These are phyloP conservation scores for Hipparchia sbordonii DNA, from an alignment of 2,888 invertebrate species.

Conservation along the genomic window DNA sequence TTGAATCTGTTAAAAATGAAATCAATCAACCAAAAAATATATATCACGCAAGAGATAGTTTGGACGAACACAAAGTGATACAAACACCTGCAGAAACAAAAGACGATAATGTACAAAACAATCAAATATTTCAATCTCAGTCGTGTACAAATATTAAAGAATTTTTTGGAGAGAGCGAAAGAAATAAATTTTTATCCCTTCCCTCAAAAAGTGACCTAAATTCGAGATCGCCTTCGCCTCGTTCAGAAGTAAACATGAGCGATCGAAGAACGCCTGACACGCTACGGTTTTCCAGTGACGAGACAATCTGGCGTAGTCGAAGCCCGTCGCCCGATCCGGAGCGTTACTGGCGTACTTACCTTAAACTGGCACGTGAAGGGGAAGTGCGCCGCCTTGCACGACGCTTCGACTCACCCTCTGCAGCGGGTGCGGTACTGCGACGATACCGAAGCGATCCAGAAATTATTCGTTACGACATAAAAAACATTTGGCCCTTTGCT, in stretches of 20 bases:
- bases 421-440: conserved; percentile 77
- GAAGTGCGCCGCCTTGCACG: conserved; percentile 90
- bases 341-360: conserved; percentile 86
- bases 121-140: conserved; percentile 82
- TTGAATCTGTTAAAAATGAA: conserved; percentile 86
- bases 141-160: conserved; percentile 90
- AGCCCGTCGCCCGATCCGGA: conserved; percentile 89
- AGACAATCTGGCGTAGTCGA: conserved; percentile 87
- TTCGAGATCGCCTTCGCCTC: conserved; percentile 80
- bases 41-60: conserved; percentile 80
- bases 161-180: conserved; percentile 89
- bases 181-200: conserved; percentile 82
- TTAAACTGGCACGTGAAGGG: conserved; percentile 88
- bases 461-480: conserved; percentile 83
- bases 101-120: conserved; percentile 52
- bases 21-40: conserved; percentile 74
- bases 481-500: conserved; percentile 74
- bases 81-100: conserved; percentile 45
- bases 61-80: conserved; percentile 64
- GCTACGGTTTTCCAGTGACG: conserved; percentile 83
- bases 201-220: conserved; percentile 72
- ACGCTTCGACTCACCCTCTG: conserved; percentile 88
- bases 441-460: conserved; percentile 92
- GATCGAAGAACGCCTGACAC: conserved; percentile 79
- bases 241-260: conserved; percentile 73